phyloP scores from a whole-genome alignment of 1,140 invertebrate genomes.

The Pissodes strobi region DNA sequence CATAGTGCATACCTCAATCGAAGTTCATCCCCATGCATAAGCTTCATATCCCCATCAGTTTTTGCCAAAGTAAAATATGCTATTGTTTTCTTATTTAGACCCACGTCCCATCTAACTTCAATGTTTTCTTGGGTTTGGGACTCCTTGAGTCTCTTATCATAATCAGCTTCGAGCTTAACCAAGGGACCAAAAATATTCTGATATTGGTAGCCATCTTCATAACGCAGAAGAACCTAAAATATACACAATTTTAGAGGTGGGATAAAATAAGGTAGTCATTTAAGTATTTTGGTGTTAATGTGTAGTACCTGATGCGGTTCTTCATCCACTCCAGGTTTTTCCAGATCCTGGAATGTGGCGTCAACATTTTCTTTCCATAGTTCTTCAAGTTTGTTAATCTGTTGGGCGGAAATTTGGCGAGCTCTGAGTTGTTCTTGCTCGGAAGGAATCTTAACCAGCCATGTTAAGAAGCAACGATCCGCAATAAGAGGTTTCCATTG shows the following conservation, averaged over 20 bases:
- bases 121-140: conserved; percentile 98
- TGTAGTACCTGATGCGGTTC: conserved; percentile 88
- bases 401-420: conserved; percentile 92
- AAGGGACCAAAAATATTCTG: conserved; percentile 98
- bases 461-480: conserved; percentile 93
- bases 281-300: neutral
- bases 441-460: conserved; percentile 95
- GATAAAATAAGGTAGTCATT: neutral
- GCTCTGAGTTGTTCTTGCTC: conserved; percentile 95
- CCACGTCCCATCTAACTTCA: conserved; percentile 97
- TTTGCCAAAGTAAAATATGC: conserved; percentile 98
- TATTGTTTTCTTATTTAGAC: conserved; percentile 96
- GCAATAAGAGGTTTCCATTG: conserved; percentile 98
- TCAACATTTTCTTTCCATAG: conserved; percentile 98
- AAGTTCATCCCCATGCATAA: conserved; percentile 99
- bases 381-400: conserved; percentile 98
- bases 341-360: conserved; percentile 95
- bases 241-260: conserved; percentile 9
- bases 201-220: conserved; percentile 99
- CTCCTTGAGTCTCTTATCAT: conserved; percentile 97
- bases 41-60: conserved; percentile 96
- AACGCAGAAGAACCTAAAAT: conserved; percentile 61
- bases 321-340: conserved; percentile 96
- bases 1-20: conserved; percentile 60
- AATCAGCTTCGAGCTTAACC: conserved; percentile 97